Base-by-base conservation (phyloP, 2,888 invertebrate genomes). In the Apotomis capreana region DNA sequence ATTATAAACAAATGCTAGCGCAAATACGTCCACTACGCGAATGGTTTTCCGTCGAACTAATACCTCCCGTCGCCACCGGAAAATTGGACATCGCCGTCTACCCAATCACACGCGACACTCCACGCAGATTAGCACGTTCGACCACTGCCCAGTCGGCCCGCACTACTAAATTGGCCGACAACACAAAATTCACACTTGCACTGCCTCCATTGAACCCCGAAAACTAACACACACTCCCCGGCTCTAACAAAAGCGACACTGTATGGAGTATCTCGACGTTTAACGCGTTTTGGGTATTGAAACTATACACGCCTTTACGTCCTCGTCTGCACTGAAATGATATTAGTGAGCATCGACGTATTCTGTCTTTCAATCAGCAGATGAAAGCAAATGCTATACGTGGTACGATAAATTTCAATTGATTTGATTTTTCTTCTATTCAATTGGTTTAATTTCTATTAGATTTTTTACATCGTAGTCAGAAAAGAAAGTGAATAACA, bases 61-160 rank as follows among this genome's bases (percentile, higher is more conserved):
- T 90, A 87, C 84, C 82, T 78, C 74, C 82, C 83, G 84, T 86
- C 83, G 87, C 85, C 76, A 87, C 91, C 90, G 92, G 92, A 92
- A 92, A 92, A 93, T 93, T 92, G 92, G 89, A 92, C 91, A 88
- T 84, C 87, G 85, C 82, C 85, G 89, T 87, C 88, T 89, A 88
- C 85, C 90, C 92, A 92, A 93, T 93, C 92, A 92, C 87, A 91
- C 86, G 90, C 90, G 90, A 91, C 91, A 89, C 90, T 89, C 91
- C 84, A 89, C 89, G 89, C 90, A 92, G 91, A 93, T 93, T 92
- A 91, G 92, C 88, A 86, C 87, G 86, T 84, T 89, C 88, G 83
- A 83, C 87, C 88, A 88, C 85, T 85, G 85, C 83, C 85, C 85
- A 84, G 86, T 85, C 81, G 80, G 81, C 80, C 81, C 74, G 79